Evolutionary conservation across 2,113 vertebrate genomes (phyloP).

Genomic region (Lampris incognitus): DNA sequence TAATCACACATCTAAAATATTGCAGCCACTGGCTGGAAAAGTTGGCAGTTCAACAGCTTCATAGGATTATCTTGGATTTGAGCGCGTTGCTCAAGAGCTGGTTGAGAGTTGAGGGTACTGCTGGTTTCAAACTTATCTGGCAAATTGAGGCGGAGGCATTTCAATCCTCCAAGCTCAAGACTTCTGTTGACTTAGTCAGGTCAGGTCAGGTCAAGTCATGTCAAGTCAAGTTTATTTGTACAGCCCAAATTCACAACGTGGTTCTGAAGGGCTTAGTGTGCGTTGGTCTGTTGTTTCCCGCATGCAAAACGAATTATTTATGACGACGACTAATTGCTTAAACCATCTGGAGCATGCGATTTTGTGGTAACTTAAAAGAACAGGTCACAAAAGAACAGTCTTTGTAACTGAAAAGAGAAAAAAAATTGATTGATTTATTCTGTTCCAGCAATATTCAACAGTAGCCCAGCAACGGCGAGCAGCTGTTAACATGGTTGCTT

Average conservation of each 20-base stretch:
- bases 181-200: neutral
- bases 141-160: too few relatives aligned
- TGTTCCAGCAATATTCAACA: too few relatives aligned
- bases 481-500: conserved; percentile 15
- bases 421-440: neutral
- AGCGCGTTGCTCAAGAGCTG: neutral
- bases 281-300: neutral
- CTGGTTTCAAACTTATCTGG: too few relatives aligned
- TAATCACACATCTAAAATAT: neutral
- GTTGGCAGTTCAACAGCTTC: neutral
- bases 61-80: neutral
- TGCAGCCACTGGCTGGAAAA: neutral
- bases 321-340: neutral
- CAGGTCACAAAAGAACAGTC: neutral
- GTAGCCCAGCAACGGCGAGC: neutral
- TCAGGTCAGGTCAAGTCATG: too few relatives aligned
- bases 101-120: neutral
- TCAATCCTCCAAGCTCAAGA: neutral
- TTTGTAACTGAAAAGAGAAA: neutral
- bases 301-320: neutral
- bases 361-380: neutral
- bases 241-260: too few relatives aligned
- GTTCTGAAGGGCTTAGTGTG: neutral
- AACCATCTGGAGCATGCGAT: neutral
- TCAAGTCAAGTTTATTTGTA: too few relatives aligned